Conservation (phyloP, 2,113 vertebrate genomes). For the Gulo gulo region DNA sequence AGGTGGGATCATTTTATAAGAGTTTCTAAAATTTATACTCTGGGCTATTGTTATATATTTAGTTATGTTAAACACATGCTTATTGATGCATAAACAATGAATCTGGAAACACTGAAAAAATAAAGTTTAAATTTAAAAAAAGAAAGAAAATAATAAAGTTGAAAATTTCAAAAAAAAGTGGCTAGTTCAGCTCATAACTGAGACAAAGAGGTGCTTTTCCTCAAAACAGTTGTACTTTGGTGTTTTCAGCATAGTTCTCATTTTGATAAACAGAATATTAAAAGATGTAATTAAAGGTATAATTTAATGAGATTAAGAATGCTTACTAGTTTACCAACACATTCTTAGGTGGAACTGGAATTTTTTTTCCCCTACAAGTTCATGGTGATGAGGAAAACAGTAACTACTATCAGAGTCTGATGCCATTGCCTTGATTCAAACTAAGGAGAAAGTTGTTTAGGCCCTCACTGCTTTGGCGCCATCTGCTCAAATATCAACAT, state of each 20-base stretch:
- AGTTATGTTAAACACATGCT: neutral
- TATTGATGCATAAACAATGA: too few species aligned
- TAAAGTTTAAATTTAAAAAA: too few species aligned
- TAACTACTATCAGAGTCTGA: neutral
- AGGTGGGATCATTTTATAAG: too few species aligned
- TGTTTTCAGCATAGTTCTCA: neutral
- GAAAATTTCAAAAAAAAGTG: neutral
- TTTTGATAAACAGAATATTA: neutral
- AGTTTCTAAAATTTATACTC: neutral
- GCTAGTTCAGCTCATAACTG: neutral
- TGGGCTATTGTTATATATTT: neutral
- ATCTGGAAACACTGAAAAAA: too few species aligned
- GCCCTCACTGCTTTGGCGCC: neutral
- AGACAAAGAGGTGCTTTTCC: neutral
- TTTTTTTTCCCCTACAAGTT: neutral
- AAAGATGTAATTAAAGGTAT: neutral
- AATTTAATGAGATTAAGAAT: neutral
- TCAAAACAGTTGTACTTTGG: neutral
- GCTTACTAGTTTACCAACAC: neutral
- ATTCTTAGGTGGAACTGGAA: neutral
- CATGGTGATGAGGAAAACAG: neutral
- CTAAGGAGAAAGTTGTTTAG: neutral
- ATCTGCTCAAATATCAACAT: neutral
- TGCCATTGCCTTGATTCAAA: neutral
- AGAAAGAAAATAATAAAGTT: too few species aligned